Conservation (phyloP, 1,140 invertebrate genomes). For the Anagrus nilaparvatae region DNA sequence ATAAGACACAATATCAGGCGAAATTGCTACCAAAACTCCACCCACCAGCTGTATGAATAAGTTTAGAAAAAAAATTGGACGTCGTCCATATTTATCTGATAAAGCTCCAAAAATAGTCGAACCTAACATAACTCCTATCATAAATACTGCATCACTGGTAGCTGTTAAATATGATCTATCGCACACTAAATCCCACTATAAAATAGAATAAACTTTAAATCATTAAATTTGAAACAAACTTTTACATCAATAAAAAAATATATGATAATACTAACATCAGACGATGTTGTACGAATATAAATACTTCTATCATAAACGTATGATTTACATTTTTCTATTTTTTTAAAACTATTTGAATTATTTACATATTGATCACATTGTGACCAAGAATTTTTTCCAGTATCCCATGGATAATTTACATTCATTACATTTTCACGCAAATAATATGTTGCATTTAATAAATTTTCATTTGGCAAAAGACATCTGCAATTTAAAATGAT, state of each 20-base stretch:
- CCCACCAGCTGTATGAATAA: slow-evolving; percentile 58
- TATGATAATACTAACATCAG: slow-evolving; percentile 51
- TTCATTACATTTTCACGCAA: slow-evolving; percentile 39
- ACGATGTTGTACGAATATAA: slow-evolving; percentile 53
- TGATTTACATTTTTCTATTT: slow-evolving; percentile 35
- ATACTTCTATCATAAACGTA: slow-evolving; percentile 52
- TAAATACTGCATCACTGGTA: slow-evolving; percentile 68
- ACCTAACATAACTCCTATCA: slow-evolving; percentile 72
- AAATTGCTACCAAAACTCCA: slow-evolving; percentile 52
- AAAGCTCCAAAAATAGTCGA: slow-evolving; percentile 71
- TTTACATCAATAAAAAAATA: too few relatives aligned
- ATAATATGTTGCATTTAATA: slow-evolving; percentile 42
- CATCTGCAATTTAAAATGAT: slow-evolving; percentile 43
- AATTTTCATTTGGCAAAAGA: slow-evolving; percentile 46
- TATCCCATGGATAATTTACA: slow-evolving; percentile 46
- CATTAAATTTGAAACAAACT: slow-evolving; percentile 1
- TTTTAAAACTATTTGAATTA: slow-evolving; percentile 5
- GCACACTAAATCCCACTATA: slow-evolving; percentile 70
- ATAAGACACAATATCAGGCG: slow-evolving; percentile 59
- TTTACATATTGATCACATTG: slow-evolving; percentile 34
- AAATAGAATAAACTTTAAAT: slow-evolving; percentile 20
- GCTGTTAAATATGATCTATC: slow-evolving; percentile 53
- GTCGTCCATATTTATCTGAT: slow-evolving; percentile 68
- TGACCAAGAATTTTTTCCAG: slow-evolving; percentile 36
- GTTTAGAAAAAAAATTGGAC: slow-evolving; percentile 61